phyloP scores from a whole-genome alignment of 2,888 invertebrate species.

The Erebia ligea region DNA sequence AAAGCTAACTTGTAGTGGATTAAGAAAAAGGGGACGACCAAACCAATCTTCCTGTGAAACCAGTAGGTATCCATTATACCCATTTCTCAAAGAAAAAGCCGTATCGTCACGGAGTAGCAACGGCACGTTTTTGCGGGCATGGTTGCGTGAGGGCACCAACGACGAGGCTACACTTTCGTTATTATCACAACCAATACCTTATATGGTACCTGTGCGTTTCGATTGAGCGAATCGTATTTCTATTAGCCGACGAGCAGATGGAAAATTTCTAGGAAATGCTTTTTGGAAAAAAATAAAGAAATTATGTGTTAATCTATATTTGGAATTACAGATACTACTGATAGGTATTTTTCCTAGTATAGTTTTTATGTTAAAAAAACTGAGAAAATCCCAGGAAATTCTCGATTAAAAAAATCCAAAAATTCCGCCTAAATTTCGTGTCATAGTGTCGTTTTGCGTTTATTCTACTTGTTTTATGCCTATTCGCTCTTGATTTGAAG shows the following conservation, averaged over 20 bases:
- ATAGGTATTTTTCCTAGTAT: too few relatives aligned
- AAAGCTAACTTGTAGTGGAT: too few relatives aligned
- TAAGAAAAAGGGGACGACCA: too few relatives aligned
- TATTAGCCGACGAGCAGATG: not conserved
- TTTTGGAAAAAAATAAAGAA: not conserved
- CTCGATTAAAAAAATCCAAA: too few relatives aligned
- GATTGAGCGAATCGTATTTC: conserved; percentile 40
- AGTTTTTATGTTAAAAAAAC: too few relatives aligned
- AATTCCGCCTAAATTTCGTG: too few relatives aligned
- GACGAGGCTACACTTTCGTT: conserved; percentile 37
- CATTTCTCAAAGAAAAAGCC: conserved; percentile 28
- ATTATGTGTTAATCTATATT: not conserved
- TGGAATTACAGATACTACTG: too few relatives aligned
- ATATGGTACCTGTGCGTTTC: conserved; percentile 42
- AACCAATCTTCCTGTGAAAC: not conserved
- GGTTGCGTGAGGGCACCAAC: conserved; percentile 38
- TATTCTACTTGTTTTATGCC: too few relatives aligned
- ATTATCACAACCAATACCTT: conserved; percentile 37
- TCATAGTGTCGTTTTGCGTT: too few relatives aligned
- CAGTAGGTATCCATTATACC: not conserved
- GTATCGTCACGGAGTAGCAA: conserved; percentile 32
- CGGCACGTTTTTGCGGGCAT: conserved; percentile 35
- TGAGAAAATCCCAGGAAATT: too few relatives aligned
- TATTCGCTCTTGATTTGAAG: too few relatives aligned
- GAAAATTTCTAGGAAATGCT: not conserved